phyloP scores from a whole-genome alignment of 1,140 invertebrate genomes.

The Temnothorax nylanderi region DNA sequence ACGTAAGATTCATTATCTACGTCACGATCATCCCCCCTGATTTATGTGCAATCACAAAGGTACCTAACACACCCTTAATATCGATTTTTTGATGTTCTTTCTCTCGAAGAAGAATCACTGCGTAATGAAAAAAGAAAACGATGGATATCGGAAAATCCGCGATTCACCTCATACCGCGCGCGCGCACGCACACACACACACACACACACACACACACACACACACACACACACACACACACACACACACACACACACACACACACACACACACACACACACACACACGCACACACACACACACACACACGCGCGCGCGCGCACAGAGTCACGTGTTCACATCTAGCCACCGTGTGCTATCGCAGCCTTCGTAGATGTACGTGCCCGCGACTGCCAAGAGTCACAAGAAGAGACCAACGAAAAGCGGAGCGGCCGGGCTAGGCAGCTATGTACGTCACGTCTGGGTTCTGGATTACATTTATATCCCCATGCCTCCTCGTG shows the following conservation, averaged over 20 bases:
- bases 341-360: conserved; percentile 20
- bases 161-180: background rate
- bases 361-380: conserved; percentile 45
- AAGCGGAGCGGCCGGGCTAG: conserved; percentile 59
- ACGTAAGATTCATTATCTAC: conserved; percentile 8
- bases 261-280: no score
- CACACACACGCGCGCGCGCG: no score
- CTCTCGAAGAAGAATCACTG: background rate
- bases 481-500: conserved; percentile 69
- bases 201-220: no score
- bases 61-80: background rate
- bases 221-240: no score
- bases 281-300: background rate
- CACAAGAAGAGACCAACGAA: conserved; percentile 58
- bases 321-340: background rate
- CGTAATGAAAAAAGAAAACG: conserved; percentile 5
- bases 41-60: conserved; percentile 10
- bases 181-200: background rate
- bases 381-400: conserved; percentile 37
- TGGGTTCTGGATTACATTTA: conserved; percentile 83
- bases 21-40: background rate
- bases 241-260: background rate
- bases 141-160: conserved; percentile 35
- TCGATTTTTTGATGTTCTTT: background rate
- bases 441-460: conserved; percentile 82